phyloP scores from a whole-genome alignment of 2,113 vertebrate species.

The Diglossa brunneiventris region DNA sequence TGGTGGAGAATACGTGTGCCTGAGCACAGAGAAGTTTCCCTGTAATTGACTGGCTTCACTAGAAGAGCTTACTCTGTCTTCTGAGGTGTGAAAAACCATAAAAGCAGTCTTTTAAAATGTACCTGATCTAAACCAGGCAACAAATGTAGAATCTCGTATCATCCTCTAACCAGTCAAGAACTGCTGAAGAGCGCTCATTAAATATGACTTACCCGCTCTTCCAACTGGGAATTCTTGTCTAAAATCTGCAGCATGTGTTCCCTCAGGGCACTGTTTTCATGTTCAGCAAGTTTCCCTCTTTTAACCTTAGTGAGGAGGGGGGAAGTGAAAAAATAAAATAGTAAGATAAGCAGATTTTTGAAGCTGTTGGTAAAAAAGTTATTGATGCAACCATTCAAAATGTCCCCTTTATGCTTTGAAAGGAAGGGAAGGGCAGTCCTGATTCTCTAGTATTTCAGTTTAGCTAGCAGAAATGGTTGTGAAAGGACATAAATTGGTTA shows the following conservation, averaged over 20 bases:
- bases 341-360: background rate
- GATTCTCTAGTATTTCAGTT: background rate
- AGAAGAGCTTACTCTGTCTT: background rate
- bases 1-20: background rate
- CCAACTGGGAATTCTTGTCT: constrained; percentile 79
- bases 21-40: background rate
- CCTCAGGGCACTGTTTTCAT: constrained; percentile 75
- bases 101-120: background rate
- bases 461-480: background rate
- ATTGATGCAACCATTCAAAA: background rate
- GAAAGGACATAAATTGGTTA: background rate
- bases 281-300: constrained; percentile 75
- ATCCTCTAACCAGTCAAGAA: background rate
- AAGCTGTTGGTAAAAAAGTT: background rate
- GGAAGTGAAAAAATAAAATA: background rate
- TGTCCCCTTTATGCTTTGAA: background rate
- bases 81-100: background rate
- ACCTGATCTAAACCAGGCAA: background rate
- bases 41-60: background rate
- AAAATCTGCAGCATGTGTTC: constrained; percentile 84
- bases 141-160: background rate
- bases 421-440: background rate
- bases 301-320: constrained; percentile 71
- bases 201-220: constrained; percentile 74
- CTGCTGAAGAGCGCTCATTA: background rate